Base-by-base conservation (phyloP, 2,113 vertebrate species). In the Aramus guarauna region DNA sequence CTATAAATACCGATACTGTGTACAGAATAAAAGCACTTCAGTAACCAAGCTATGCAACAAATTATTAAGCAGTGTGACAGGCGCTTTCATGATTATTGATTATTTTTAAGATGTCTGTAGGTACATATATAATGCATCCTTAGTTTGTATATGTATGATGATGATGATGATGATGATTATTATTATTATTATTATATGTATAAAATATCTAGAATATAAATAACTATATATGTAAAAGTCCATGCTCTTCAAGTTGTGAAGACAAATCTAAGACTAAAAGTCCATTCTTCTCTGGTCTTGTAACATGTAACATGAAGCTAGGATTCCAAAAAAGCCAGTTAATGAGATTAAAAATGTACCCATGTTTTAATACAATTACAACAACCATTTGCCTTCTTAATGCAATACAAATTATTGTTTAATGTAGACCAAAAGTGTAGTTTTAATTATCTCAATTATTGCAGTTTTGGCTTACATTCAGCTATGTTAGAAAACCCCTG, bases 401-500 rank as follows among this genome's bases (percentile, higher is more conserved):
- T 74, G 29, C 20, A 68, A 85, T 13, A 95, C n/a, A 92, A 91
- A 92, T 76, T 93, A 76, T 41, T 90, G 45, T 52, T 95, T 85
- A 84, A 76, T 20, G 29, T 27, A 80, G 47, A 77, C 41, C 48
- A 55, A 91, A 97, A 96, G 48, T 7, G 17, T 59, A 93, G 59
- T 59, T 74, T 89, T 24, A 95, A 90, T 94, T 87, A 89, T 88
- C n/a, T 55, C 84, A 86, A 37, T 94, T 92, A 94, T 55, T 96
- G 58, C 29, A 80, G 91, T 80, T 77, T 94, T 96, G 68, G 73
- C 88, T 94, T 82, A 84, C 56, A 85, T 74, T 95, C 69, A 91
- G 60, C 43, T 94, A 30, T 47, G 56, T 52, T 29, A 92, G 68
- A 89, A 96, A 67, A 77, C 27, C 53, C 56, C 20, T 55, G n/a